Evolutionary conservation across 2,797 vertebrate genomes (phyloP).

Genomic region (Aldrovandia affinis): DNA sequence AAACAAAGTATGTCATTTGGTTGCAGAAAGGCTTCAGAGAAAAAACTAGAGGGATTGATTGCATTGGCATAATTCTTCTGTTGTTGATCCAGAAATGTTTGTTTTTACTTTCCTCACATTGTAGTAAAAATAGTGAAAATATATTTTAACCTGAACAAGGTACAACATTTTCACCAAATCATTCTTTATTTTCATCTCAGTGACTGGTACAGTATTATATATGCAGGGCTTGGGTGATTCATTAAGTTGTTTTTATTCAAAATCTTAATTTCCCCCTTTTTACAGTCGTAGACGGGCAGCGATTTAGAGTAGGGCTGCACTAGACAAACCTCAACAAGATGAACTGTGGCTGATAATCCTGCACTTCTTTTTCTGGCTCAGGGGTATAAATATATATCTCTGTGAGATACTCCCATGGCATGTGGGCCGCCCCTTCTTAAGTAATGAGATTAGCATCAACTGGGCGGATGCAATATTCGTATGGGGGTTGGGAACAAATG

Average conservation of each 20-base stretch:
- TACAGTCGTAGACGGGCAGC: conserved; percentile 54
- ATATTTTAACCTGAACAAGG: no score
- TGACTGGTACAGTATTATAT: neutral
- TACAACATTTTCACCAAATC: neutral
- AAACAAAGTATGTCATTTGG: neutral
- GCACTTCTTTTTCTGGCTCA: conserved; percentile 53
- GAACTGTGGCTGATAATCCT: conserved; percentile 66
- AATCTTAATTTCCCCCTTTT: neutral
- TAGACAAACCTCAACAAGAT: conserved; percentile 49
- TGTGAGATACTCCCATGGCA: conserved; percentile 46
- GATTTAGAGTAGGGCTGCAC: conserved; percentile 43
- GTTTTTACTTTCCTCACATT: neutral
- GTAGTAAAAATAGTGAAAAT: neutral
- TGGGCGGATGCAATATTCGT: conserved; percentile 53
- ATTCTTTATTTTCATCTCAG: neutral
- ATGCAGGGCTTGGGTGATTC: neutral
- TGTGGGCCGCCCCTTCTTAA: conserved; percentile 52
- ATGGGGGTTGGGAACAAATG: conserved; percentile 36
- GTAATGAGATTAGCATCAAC: conserved; percentile 71
- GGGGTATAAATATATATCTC: conserved; percentile 52
- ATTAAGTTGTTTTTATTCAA: neutral
- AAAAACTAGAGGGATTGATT: neutral
- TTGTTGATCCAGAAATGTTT: neutral
- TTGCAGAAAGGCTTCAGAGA: neutral
- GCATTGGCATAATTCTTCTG: neutral